Percentiles rank a stretch among this genome's conserved stretches.
phyloP scores from a whole-genome alignment of 2,797 vertebrate genomes.

The Alca torda region DNA sequence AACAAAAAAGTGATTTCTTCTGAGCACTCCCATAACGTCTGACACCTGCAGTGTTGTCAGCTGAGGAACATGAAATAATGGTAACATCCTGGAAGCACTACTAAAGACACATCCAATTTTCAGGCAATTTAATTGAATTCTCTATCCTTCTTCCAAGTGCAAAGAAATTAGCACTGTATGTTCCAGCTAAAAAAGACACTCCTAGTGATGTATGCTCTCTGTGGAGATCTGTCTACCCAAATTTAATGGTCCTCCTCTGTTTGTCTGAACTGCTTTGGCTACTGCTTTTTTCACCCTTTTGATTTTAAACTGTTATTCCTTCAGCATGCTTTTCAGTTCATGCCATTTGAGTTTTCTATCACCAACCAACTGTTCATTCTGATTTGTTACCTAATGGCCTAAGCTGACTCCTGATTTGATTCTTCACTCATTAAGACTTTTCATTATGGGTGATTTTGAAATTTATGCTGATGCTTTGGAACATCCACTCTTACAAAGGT shows the following conservation, averaged over 20 bases:
- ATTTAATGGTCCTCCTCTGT: neutral
- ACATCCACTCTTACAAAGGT: neutral
- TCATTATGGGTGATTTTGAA: conserved; percentile 15
- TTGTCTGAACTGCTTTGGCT: conserved; percentile 23
- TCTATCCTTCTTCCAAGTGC: neutral
- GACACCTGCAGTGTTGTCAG: neutral
- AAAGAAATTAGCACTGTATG: conserved; percentile 28
- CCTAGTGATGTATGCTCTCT: conserved; percentile 14
- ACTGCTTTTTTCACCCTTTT: conserved; percentile 11
- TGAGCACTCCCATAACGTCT: neutral
- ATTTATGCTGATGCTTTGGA: conserved; percentile 24
- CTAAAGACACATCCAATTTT: conserved; percentile 33
- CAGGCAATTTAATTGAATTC: conserved; percentile 47
- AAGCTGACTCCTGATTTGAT: conserved; percentile 13
- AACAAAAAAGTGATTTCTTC: neutral
- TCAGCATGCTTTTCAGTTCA: neutral
- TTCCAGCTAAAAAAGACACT: neutral
- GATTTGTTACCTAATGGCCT: neutral
- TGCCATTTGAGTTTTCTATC: conserved; percentile 7
- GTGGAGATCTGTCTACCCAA: conserved; percentile 6
- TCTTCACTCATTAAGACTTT: conserved; percentile 22
- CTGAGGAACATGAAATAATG: neutral
- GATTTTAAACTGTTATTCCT: conserved; percentile 24
- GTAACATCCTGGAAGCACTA: neutral
- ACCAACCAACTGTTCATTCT: neutral